Evolutionary conservation across 2,888 invertebrate genomes (phyloP).

Genomic region (Sesia apiformis): DNA sequence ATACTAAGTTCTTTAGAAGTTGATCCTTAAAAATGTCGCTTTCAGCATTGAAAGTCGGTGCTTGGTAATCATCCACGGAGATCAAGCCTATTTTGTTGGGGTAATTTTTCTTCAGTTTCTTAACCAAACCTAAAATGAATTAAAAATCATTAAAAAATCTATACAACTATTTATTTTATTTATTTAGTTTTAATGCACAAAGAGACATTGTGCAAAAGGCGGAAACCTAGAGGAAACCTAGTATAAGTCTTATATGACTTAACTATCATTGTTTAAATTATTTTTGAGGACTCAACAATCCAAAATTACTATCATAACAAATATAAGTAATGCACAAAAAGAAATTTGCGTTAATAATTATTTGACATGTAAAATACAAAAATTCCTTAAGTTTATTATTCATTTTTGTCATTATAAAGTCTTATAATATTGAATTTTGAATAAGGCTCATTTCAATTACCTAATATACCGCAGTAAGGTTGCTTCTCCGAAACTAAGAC

Average conservation of each 20-base stretch:
- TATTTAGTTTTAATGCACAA: too few relatives aligned
- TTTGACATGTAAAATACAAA: background rate
- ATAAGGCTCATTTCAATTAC: constrained; percentile 14
- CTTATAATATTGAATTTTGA: too few relatives aligned
- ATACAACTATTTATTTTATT: too few relatives aligned
- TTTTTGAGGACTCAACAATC: too few relatives aligned
- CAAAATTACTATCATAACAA: too few relatives aligned
- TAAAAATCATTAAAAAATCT: background rate
- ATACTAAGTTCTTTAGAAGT: constrained; percentile 74
- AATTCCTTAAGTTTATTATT: background rate
- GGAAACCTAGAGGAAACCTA: too few relatives aligned
- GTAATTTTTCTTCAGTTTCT: constrained; percentile 78
- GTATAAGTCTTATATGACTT: too few relatives aligned
- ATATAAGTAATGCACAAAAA: too few relatives aligned
- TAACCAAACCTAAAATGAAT: constrained; percentile 75
- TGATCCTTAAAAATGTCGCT: constrained; percentile 64
- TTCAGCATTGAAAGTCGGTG: constrained; percentile 63
- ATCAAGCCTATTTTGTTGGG: constrained; percentile 54
- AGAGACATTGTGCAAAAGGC: too few relatives aligned
- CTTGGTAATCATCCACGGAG: constrained; percentile 56
- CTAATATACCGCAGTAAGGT: constrained; percentile 33
- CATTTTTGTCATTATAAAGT: too few relatives aligned
- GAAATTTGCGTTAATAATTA: too few relatives aligned
- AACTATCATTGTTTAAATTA: too few relatives aligned
- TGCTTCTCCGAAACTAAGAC: constrained; percentile 35